phyloP scores from a whole-genome alignment of 1,140 invertebrate genomes.

The Chrysopa pallens region DNA sequence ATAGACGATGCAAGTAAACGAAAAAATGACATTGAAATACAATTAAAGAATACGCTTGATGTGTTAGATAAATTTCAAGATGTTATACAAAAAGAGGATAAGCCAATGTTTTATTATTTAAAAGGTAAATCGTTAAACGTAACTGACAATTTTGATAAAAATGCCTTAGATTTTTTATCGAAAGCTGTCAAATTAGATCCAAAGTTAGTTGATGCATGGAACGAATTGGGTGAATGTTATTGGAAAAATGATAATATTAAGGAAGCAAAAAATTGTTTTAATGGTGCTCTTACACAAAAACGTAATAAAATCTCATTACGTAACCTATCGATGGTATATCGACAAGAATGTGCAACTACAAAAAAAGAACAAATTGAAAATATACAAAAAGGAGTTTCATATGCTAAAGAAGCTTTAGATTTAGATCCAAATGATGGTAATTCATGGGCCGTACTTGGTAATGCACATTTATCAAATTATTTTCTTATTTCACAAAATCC shows the following conservation, averaged over 20 bases:
- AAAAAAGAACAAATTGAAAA: slow-evolving; percentile 39
- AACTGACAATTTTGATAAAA: slow-evolving; percentile 39
- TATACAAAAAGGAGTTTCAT: slow-evolving; percentile 52
- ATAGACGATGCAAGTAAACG: slow-evolving; percentile 49
- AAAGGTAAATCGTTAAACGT: slow-evolving; percentile 64
- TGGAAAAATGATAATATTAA: slow-evolving; percentile 72
- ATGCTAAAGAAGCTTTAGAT: slow-evolving; percentile 69
- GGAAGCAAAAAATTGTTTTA: slow-evolving; percentile 72
- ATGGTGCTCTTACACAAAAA: slow-evolving; percentile 64
- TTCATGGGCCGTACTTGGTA: slow-evolving; percentile 73
- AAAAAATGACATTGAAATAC: slow-evolving; percentile 39
- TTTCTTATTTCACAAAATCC: slow-evolving; percentile 60
- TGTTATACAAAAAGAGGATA: slow-evolving; percentile 31
- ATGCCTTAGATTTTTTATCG: slow-evolving; percentile 54
- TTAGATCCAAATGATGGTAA: slow-evolving; percentile 64
- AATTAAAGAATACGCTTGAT: slow-evolving; percentile 40
- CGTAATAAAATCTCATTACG: slow-evolving; percentile 61
- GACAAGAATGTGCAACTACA: slow-evolving; percentile 38
- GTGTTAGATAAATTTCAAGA: slow-evolving; percentile 50
- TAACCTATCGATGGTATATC: slow-evolving; percentile 67
- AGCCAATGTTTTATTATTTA: slow-evolving; percentile 53
- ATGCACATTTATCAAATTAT: slow-evolving; percentile 68
- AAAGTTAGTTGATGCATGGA: slow-evolving; percentile 69
- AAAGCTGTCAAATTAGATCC: slow-evolving; percentile 76
- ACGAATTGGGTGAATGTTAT: slow-evolving; percentile 76